These are phyloP conservation scores for Clupea harengus DNA, from an alignment of 2,113 vertebrate genomes.

Conservation along the genomic window DNA sequence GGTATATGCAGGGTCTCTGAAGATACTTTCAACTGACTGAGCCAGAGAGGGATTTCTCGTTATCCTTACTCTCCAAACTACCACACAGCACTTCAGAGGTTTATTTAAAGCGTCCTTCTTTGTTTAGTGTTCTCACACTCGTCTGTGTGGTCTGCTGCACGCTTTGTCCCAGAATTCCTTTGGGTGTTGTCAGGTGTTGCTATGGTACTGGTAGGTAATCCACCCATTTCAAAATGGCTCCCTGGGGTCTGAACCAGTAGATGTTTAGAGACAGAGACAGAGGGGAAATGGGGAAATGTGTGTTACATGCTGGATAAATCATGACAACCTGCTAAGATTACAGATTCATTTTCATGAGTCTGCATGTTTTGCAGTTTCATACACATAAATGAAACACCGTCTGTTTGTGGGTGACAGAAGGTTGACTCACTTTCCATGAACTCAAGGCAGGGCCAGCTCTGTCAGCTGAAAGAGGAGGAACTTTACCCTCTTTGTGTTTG, in stretches of 20 bases:
- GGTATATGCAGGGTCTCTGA: neutral
- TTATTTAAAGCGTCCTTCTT: neutral
- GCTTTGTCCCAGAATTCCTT: conserved; percentile 18
- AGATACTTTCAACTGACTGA: neutral
- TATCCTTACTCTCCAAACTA: neutral
- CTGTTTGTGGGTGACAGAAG: neutral
- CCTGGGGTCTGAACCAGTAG: neutral
- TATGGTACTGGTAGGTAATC: neutral
- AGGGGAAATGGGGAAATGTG: neutral
- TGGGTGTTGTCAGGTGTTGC: neutral
- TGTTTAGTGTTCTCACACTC: conserved; percentile 33
- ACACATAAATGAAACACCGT: neutral
- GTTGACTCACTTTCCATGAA: neutral
- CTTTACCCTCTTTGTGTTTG: too few species aligned
- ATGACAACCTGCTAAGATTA: neutral
- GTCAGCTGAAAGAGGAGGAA: neutral
- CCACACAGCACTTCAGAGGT: neutral
- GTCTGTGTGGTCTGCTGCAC: neutral
- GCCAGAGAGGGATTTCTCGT: neutral
- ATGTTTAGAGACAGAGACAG: neutral
- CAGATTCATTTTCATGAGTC: neutral
- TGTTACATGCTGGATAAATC: neutral
- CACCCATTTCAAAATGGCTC: neutral
- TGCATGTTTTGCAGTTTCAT: too few species aligned
- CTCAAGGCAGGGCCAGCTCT: neutral